These are phyloP conservation scores for Chrysina gloriosa DNA, from an alignment of 2,888 invertebrate species.

Conservation along the genomic window DNA sequence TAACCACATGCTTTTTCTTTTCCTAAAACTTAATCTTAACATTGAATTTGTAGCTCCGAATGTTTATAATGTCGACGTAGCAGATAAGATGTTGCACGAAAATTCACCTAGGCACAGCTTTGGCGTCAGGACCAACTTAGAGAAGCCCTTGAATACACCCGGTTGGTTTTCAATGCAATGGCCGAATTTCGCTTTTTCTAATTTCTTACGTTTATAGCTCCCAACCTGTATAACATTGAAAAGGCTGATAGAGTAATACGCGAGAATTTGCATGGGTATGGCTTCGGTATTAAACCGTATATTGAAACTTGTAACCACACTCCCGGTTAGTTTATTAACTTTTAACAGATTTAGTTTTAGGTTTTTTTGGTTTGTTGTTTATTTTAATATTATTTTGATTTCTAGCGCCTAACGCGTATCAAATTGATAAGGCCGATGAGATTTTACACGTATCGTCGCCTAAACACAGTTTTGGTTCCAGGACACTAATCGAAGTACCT, in stretches of 20 bases:
- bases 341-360: neutral
- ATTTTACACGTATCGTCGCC: conserved; percentile 69
- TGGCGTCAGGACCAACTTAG: conserved; percentile 68
- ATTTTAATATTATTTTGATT: conserved; percentile 15
- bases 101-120: conserved; percentile 74
- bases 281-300: conserved; percentile 76
- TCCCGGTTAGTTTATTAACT: conserved; percentile 67
- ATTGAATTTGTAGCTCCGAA: conserved; percentile 68
- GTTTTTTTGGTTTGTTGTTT: conserved; percentile 30
- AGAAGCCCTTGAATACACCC: conserved; percentile 70
- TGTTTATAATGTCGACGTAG: conserved; percentile 66
- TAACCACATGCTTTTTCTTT: neutral
- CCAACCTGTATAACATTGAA: conserved; percentile 83
- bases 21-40: neutral
- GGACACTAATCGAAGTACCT: conserved; percentile 67
- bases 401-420: conserved; percentile 68
- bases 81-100: conserved; percentile 69
- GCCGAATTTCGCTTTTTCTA: too few relatives aligned
- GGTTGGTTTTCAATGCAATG: conserved; percentile 58
- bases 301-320: conserved; percentile 71
- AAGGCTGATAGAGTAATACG: conserved; percentile 68
- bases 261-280: conserved; percentile 73
- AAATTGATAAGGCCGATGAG: conserved; percentile 70
- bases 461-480: conserved; percentile 72
- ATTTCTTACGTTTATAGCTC: too few relatives aligned